Evolutionary conservation across 1,140 invertebrate genomes (phyloP).

Genomic region (Venustaconcha ellipsiformis): DNA sequence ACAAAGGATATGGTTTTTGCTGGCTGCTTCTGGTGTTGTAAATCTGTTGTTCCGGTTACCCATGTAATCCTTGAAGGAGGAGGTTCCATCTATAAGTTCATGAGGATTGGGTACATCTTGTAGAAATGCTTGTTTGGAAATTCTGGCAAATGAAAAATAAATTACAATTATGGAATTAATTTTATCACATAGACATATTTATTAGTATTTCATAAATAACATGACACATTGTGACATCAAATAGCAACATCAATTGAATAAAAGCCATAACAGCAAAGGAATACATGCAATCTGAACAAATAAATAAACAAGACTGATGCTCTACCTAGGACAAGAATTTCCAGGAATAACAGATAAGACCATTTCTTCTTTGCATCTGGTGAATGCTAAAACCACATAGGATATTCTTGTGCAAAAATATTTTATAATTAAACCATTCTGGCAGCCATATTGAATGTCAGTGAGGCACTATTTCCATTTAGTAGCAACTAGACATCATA

Average conservation of each 20-base stretch:
- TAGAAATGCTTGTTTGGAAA: constrained; percentile 96
- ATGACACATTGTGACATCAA: neutral
- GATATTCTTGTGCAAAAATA: no score
- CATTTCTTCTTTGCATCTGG: no score
- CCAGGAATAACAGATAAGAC: no score
- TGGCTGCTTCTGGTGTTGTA: constrained; percentile 73
- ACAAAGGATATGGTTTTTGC: constrained; percentile 71
- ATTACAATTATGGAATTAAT: neutral
- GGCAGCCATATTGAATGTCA: no score
- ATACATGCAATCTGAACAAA: no score
- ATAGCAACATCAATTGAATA: neutral
- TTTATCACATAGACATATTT: neutral
- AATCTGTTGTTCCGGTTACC: constrained; percentile 94
- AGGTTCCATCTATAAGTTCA: constrained; percentile 92
- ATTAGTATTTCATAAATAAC: neutral
- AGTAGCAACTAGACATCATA: no score
- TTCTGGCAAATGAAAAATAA: constrained; percentile 70
- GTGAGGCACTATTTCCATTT: no score
- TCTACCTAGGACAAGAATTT: no score
- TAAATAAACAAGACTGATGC: no score
- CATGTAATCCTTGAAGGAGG: constrained; percentile 97
- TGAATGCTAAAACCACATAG: no score
- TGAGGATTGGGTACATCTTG: constrained; percentile 98
- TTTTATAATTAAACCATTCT: no score
- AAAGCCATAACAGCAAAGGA: neutral